Evolutionary conservation across 2,113 vertebrate species (phyloP), one percentile per base, ranked within the genome.

Genomic region (Hemicordylus capensis): DNA sequence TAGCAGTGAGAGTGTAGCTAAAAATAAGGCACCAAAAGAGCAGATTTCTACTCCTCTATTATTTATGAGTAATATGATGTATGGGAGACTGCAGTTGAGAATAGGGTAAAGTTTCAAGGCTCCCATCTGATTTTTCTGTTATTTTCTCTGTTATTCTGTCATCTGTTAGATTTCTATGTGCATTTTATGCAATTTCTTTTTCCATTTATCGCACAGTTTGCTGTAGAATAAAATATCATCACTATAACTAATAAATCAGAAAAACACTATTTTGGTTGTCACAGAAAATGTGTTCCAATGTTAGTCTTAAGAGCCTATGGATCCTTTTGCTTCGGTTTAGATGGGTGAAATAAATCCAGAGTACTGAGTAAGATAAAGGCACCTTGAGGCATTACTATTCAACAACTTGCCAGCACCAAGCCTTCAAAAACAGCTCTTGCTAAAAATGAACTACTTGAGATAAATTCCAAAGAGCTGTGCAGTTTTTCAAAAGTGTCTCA

Each of bases 341-440:
- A 54, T 85, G 87, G 79, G 67, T 15, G n/a, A 91, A 93, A 86
- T 79, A 82, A 73, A 89, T 63, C 67, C 77, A 86, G 24, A 42
- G 80, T 31, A 28, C 31, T 82, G 80, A 82, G 19, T 75, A 84
- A 93, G 83, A 86, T 2, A 78, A 70, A 90, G 67, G 61, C 48
- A 85, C 56, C 67, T 78, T 70, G 76, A 51, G 56, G 11, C 63
- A 85, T 84, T 88, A 76, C 51, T 66, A 76, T 54, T 51, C 73
- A 84, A 89, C 76, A 80, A 89, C 66, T 73, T 34, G 81, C 26
- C 76, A 58, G 54, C 58, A 54, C 72, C 72, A 48, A 85, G 26
- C 72, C 73, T 87, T 85, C 82, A 88, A 85, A 85, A 84, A 83
- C 87, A 81, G 56, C 31, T 59, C 63, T 90, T 54, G 86, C 67